A percentile compares a stretch with the other conserved stretches of the same genome.
phyloP scores from a whole-genome alignment of 2,797 vertebrate genomes.

The Neomorphus geoffroyi region DNA sequence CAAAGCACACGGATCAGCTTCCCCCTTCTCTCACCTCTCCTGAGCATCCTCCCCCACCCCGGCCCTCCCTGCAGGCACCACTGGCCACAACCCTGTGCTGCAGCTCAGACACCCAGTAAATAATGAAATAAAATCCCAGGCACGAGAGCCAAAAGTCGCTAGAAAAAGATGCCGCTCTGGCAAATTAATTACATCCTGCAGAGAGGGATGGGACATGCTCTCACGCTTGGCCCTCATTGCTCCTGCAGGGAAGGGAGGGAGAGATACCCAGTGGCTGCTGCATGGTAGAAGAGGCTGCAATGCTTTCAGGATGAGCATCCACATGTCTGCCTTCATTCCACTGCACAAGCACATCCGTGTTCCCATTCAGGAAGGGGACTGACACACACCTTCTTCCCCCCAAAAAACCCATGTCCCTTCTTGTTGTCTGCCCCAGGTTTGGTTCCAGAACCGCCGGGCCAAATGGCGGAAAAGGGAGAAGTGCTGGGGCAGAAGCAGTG shows the following conservation, averaged over 20 bases:
- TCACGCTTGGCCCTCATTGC: background rate
- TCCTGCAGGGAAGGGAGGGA: background rate
- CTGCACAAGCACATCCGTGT: background rate
- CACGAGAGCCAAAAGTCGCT: conserved; percentile 9
- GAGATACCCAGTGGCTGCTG: background rate
- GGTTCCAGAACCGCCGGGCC: conserved; percentile 98
- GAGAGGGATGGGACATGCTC: background rate
- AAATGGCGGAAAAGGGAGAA: conserved; percentile 99
- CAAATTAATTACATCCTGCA: conserved; percentile 61
- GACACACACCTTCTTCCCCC: background rate
- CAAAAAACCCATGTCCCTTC: background rate
- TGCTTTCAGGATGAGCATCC: background rate
- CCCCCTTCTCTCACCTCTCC: background rate
- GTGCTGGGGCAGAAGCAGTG: conserved; percentile 98
- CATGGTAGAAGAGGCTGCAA: background rate
- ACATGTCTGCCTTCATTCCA: background rate
- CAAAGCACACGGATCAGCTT: background rate
- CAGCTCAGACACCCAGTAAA: conserved; percentile 25
- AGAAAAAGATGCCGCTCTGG: background rate
- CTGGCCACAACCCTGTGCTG: background rate
- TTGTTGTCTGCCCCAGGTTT: conserved; percentile 82
- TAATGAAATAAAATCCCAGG: conserved; percentile 39
- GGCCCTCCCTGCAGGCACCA: background rate
- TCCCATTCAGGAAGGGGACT: background rate
- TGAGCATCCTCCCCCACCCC: background rate